Evolutionary conservation across 2,797 vertebrate species (phyloP).

Genomic region (Oreochromis mossambicus): DNA sequence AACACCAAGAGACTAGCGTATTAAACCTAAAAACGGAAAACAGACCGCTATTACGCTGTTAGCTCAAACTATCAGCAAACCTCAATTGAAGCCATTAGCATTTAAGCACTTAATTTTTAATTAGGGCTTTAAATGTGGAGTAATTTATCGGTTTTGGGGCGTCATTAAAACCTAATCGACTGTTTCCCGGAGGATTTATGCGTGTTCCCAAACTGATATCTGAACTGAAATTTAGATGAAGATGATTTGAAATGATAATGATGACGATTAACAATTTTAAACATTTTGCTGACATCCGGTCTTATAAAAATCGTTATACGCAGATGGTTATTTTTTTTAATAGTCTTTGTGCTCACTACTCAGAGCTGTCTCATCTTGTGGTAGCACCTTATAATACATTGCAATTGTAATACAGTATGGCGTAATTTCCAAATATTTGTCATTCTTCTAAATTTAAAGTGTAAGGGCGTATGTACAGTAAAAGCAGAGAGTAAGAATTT

Average conservation of each 20-base stretch:
- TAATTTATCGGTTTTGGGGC: neutral
- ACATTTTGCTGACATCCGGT: neutral
- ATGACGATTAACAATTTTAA: neutral
- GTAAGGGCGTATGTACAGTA: neutral
- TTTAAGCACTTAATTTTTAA: neutral
- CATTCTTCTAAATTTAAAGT: neutral
- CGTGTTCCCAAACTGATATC: neutral
- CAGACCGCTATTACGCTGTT: neutral
- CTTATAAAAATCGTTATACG: neutral
- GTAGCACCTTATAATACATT: neutral
- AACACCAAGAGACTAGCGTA: neutral
- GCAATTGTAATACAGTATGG: neutral
- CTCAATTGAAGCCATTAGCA: neutral
- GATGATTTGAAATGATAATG: neutral
- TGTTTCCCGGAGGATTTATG: neutral
- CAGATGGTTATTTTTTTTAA: rapidly evolving
- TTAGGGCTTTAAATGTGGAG: neutral
- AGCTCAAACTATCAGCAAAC: neutral
- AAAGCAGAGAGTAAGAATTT: neutral
- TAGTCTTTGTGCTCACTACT: neutral
- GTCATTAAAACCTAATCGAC: neutral
- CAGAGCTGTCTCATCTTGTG: neutral
- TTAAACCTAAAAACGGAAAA: neutral
- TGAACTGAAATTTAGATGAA: neutral
- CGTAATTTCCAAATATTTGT: neutral